A percentile compares a stretch with the other conserved stretches of the same genome.
These are phyloP conservation scores for Choreutis nemorana DNA, from an alignment of 2,888 invertebrate species.

Conservation along the genomic window DNA sequence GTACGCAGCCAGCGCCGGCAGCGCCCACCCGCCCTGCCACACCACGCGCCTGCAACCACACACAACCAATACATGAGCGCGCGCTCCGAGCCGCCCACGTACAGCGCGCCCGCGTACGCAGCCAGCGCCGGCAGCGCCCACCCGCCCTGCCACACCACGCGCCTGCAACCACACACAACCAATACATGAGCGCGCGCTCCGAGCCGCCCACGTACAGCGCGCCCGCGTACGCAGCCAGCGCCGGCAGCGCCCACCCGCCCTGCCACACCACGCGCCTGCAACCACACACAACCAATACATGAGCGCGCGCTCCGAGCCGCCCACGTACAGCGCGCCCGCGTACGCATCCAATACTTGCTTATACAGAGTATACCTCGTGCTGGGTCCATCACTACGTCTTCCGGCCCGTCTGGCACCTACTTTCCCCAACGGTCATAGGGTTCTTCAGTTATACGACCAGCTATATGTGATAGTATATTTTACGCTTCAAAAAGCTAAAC, in stretches of 20 bases:
- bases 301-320: slow-evolving; percentile 62
- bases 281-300: neutral
- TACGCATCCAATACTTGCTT: slow-evolving; percentile 76
- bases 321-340: slow-evolving; percentile 77
- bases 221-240: too few species aligned
- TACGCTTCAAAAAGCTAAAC: too few species aligned
- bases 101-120: too few species aligned
- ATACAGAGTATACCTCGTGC: too few species aligned
- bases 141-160: slow-evolving; percentile 52
- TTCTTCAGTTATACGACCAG: too few species aligned
- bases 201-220: too few species aligned
- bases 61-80: slow-evolving; percentile 52
- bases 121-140: slow-evolving; percentile 36
- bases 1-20: slow-evolving; percentile 65
- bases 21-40: slow-evolving; percentile 53
- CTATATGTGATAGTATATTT: too few species aligned
- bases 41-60: slow-evolving; percentile 47
- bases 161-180: slow-evolving; percentile 50
- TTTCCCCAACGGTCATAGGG: too few species aligned
- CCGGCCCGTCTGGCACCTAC: too few species aligned
- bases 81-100: too few species aligned
- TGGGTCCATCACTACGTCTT: too few species aligned
- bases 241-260: slow-evolving; percentile 18
- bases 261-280: slow-evolving; percentile 25
- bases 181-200: too few species aligned